A percentile compares a stretch with the other conserved stretches of the same genome.
phyloP scores from a whole-genome alignment of 2,888 invertebrate genomes.

The Dusona sp. region DNA sequence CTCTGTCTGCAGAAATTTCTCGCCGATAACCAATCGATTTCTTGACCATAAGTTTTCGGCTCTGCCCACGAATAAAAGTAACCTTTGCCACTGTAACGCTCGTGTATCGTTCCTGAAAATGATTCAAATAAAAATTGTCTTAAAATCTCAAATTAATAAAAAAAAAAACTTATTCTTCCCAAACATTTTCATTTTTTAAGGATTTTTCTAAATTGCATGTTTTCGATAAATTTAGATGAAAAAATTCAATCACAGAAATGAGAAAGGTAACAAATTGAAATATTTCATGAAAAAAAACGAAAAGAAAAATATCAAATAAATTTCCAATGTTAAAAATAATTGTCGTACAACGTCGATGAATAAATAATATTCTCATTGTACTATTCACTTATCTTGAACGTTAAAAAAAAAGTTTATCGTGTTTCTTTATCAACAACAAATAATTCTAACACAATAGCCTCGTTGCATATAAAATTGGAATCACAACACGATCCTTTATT shows the following conservation, averaged over 20 bases:
- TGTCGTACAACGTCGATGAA: too few species aligned
- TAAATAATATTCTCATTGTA: too few species aligned
- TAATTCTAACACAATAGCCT: constrained; percentile 35
- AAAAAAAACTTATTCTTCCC: neutral
- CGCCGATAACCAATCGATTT: constrained; percentile 94
- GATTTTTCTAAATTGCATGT: too few species aligned
- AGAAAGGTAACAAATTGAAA: neutral
- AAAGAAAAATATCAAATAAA: neutral
- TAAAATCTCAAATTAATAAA: neutral
- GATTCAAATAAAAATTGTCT: constrained; percentile 11
- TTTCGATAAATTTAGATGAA: neutral
- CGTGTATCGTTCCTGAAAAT: constrained; percentile 83
- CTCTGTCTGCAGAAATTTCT: constrained; percentile 94
- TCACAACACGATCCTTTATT: constrained; percentile 6
- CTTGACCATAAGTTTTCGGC: constrained; percentile 89
- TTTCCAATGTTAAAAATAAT: neutral
- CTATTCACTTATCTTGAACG: too few species aligned
- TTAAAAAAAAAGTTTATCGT: neutral
- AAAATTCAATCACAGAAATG: neutral
- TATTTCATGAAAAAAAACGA: neutral
- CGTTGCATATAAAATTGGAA: constrained; percentile 17
- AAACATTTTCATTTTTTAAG: too few species aligned
- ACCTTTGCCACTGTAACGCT: constrained; percentile 87
- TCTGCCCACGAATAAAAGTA: constrained; percentile 96
- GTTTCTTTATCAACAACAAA: neutral